phyloP scores from a whole-genome alignment of 2,888 invertebrate species.

The Eupithecia exiguata region DNA sequence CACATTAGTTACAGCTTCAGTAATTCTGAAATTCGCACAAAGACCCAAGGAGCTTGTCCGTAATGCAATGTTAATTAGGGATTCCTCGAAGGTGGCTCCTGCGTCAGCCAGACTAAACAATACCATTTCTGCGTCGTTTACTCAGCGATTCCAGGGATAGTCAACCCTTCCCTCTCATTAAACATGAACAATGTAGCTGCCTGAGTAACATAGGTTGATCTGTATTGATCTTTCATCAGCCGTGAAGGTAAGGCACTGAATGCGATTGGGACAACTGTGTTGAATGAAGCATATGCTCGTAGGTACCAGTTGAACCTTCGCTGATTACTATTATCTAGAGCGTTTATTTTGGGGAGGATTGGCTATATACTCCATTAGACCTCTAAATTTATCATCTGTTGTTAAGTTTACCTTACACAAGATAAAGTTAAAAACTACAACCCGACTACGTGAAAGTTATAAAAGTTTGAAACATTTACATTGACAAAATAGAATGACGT shows the following conservation, averaged over 20 bases:
- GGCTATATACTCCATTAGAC: not conserved
- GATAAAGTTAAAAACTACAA: too few species aligned
- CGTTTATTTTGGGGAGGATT: not conserved
- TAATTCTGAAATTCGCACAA: not conserved
- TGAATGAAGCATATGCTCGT: conserved; percentile 1
- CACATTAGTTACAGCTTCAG: not conserved
- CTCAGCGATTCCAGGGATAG: conserved; percentile 49
- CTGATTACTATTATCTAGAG: not conserved
- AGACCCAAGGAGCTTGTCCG: conserved; percentile 35
- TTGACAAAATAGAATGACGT: too few species aligned
- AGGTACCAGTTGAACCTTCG: conserved; percentile 9
- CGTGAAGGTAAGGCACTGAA: conserved; percentile 26
- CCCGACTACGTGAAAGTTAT: too few species aligned
- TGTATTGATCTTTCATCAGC: conserved; percentile 37
- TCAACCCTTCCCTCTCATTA: conserved; percentile 59
- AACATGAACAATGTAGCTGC: conserved; percentile 56
- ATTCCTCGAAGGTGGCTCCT: conserved; percentile 45
- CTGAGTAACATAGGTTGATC: conserved; percentile 44
- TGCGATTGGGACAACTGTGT: conserved; percentile 21
- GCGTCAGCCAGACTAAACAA: conserved; percentile 49
- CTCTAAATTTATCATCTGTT: not conserved
- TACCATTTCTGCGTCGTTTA: conserved; percentile 50
- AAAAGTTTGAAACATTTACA: too few species aligned
- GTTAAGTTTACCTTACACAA: not conserved
- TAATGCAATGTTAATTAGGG: conserved; percentile 51